Evolutionary conservation across 2,113 vertebrate genomes (phyloP), one percentile per base, ranked within the genome.

Genomic region (Formicarius rufipectus): DNA sequence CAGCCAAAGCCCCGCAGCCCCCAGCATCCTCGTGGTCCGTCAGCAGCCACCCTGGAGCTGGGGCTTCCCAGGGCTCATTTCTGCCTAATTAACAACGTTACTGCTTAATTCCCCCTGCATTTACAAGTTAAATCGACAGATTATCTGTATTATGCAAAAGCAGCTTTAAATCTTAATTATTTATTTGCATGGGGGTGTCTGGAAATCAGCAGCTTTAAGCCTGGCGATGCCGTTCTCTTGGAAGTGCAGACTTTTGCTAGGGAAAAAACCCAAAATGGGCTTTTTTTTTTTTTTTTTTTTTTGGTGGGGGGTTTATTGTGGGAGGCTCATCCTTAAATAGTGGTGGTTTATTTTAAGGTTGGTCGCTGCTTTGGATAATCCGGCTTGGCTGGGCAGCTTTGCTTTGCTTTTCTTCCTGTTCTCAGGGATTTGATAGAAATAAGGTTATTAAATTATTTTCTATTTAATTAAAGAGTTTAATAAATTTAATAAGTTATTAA

Each of bases 321-420:
- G 83, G 89, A 79, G 62, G 83, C 21, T 95, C 20, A 4, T 89
- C 75, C 58, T 79, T 75, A 85, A 85, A 95, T 71, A 79, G 67
- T 58, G 0, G 62, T 12, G 8, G 7, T 83, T 88, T 95, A 92
- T 95, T 94, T 96, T 95, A 90, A 94, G 92, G 74, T 66, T 2
- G 35, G 59, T 73, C 0, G 7, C 78, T 42, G 87, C 87, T 71
- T 75, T 1, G 42, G 84, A 78, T 95, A 96, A 95, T 94, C 94
- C 66, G 16, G 78, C 93, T 96, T 62, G 83, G 59, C 89, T n/a
- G 89, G 81, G 53, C 23, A 37, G 95, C 86, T 90, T 90, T 90
- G 95, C 89, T 82, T 90, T 90, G 86, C 66, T 88, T 85, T 90
- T 79, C 62, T 47, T 79, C 75, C 79, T 17, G 3, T 87, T 85